These are phyloP conservation scores for Pristionchus fissidentatus DNA, from an alignment of 2,888 invertebrate genomes.

Conservation along the genomic window DNA sequence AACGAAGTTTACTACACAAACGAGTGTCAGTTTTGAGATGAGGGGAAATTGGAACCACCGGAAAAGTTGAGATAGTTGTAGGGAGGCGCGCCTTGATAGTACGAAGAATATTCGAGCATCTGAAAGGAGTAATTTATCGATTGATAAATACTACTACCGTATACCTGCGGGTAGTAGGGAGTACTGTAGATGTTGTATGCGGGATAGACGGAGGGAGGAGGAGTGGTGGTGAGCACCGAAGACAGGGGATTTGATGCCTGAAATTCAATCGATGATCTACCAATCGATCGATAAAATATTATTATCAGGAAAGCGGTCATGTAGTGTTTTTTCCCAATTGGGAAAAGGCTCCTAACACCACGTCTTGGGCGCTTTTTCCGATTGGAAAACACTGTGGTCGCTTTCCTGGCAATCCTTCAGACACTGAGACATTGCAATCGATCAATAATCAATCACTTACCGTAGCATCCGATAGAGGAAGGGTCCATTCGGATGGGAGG, in stretches of 20 bases:
- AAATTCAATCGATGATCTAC: neutral
- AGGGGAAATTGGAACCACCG: neutral
- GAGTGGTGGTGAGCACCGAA: conserved; percentile 1
- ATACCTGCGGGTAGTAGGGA: conserved; percentile 45
- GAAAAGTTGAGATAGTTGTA: conserved; percentile 28
- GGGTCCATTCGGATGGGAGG: neutral
- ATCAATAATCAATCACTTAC: too few relatives aligned
- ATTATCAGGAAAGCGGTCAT: too few relatives aligned
- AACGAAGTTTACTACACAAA: neutral
- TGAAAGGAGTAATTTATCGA: neutral
- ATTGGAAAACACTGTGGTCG: too few relatives aligned
- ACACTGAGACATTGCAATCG: too few relatives aligned
- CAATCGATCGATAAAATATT: neutral
- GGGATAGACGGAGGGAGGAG: conserved; percentile 6
- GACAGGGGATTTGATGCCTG: neutral
- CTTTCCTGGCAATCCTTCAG: too few relatives aligned
- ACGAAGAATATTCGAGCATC: conserved; percentile 10
- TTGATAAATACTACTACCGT: neutral
- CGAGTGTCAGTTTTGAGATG: neutral
- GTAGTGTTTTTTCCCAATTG: too few relatives aligned
- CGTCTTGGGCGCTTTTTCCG: too few relatives aligned
- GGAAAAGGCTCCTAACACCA: too few relatives aligned
- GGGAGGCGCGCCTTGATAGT: neutral
- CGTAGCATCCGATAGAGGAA: conserved; percentile 5
- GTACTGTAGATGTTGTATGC: conserved; percentile 32